Evolutionary conservation across 2,113 vertebrate genomes (phyloP).

Genomic region (Scytalopus superciliaris): DNA sequence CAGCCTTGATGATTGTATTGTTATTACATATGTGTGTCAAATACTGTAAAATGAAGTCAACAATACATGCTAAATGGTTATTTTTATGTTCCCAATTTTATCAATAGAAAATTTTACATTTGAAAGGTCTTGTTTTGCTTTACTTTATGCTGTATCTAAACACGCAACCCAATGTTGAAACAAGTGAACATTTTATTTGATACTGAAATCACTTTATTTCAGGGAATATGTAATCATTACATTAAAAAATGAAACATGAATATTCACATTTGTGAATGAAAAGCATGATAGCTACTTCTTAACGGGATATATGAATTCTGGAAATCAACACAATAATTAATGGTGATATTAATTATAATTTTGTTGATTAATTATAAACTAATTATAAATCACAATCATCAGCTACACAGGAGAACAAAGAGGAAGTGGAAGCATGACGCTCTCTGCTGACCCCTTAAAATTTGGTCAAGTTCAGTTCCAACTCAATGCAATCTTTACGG

Average conservation of each 20-base stretch:
- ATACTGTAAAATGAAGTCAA: not conserved
- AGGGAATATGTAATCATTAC: not conserved
- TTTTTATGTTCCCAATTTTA: not conserved
- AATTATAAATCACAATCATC: not conserved
- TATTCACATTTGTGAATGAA: not conserved
- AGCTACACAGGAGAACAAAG: not conserved
- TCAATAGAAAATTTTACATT: not conserved
- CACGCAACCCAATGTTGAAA: not conserved
- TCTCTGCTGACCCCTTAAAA: not conserved
- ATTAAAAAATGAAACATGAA: not conserved
- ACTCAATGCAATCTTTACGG: not conserved
- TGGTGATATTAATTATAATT: not conserved
- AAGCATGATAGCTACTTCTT: not conserved
- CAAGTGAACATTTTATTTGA: not conserved
- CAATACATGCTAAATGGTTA: not conserved
- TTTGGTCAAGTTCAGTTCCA: not conserved
- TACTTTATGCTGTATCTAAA: not conserved
- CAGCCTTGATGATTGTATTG: not conserved
- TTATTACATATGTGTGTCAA: not conserved
- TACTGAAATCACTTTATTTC: not conserved
- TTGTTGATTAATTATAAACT: not conserved
- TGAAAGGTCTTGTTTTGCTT: not conserved
- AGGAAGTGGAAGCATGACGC: not conserved
- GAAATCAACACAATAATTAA: not conserved
- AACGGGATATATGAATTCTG: not conserved